Percentiles rank a stretch among this genome's conserved stretches.
Evolutionary conservation across 2,888 invertebrate species (phyloP).

Genomic region (Rhagonycha lutea): DNA sequence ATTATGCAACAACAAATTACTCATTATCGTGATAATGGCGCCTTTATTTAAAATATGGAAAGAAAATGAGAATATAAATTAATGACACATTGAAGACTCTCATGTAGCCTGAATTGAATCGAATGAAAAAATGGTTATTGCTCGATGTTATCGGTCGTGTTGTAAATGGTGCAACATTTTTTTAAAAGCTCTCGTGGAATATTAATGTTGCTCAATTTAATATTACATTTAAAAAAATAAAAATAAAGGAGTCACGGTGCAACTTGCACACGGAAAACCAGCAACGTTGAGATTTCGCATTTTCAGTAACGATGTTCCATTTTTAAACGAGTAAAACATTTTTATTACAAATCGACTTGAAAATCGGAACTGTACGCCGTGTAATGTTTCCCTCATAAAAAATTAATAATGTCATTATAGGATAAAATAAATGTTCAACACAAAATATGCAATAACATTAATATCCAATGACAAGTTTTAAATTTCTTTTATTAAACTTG

Average conservation of each 20-base stretch:
- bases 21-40: neutral
- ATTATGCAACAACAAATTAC: neutral
- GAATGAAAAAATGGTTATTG: neutral
- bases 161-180: neutral
- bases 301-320: neutral
- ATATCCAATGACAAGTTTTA: neutral
- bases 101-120: neutral
- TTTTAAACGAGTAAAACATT: neutral
- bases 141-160: neutral
- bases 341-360: neutral
- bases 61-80: neutral
- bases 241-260: neutral
- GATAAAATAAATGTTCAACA: neutral
- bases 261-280: neutral
- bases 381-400: neutral
- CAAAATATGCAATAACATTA: neutral
- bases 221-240: neutral
- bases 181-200: neutral
- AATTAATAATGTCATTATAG: neutral
- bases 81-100: neutral
- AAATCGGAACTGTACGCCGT: neutral
- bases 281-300: neutral
- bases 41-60: neutral
- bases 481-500: neutral
- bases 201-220: neutral